phyloP scores from a whole-genome alignment of 2,113 vertebrate genomes.

The human (Homo sapiens) region GRCh38 chr15:79159001-79159500 shows the following conservation, averaged over 20 bases:
- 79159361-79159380: not conserved
- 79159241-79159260: not conserved
- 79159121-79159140: fast-evolving
- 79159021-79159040: not conserved
- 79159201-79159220: not conserved
- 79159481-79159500: too few species aligned
- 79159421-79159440: too few species aligned
- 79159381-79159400: not conserved
- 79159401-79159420: not conserved
- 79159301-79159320: not conserved
- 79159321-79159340: not conserved
- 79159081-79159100: not conserved
- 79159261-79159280: too few species aligned
- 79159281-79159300: too few species aligned
- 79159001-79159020: not conserved
- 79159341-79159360: too few species aligned
- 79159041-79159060: not conserved
- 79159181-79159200: not conserved
- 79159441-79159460: not conserved
- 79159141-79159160: not conserved
- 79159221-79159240: not conserved
- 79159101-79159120: not conserved
- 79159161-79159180: not conserved
- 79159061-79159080: not conserved
- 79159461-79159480: not conserved